These are phyloP conservation scores for Hydropotes inermis DNA, from an alignment of 2,113 vertebrate species.

Conservation along the genomic window DNA sequence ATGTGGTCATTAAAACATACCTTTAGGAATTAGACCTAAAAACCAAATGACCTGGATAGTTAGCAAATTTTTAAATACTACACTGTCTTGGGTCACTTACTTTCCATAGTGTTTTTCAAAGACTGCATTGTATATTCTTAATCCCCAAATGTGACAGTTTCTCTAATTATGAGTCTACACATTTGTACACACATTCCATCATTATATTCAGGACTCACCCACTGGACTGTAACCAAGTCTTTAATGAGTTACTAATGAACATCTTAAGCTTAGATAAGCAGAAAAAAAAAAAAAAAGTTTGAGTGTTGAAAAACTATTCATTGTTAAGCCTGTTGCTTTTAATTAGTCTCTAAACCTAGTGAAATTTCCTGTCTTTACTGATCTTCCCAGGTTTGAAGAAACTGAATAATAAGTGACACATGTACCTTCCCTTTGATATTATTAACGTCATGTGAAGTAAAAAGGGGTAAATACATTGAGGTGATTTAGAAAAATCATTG, in stretches of 20 bases:
- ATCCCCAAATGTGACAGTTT: slow-evolving; percentile 61
- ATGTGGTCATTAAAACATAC: slow-evolving; percentile 62
- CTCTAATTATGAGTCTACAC: slow-evolving; percentile 56
- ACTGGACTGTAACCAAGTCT: slow-evolving; percentile 67
- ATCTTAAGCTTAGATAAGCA: slow-evolving; percentile 67
- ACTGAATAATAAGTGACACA: background rate
- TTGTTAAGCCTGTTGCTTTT: slow-evolving; percentile 52
- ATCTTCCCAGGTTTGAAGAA: slow-evolving; percentile 5
- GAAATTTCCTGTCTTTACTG: slow-evolving; percentile 27
- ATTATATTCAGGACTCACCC: slow-evolving; percentile 45
- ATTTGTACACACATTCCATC: slow-evolving; percentile 43
- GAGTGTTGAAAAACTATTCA: slow-evolving; percentile 62
- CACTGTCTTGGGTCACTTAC: slow-evolving; percentile 52
- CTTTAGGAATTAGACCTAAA: slow-evolving; percentile 49
- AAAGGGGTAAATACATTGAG: background rate
- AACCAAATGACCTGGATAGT: slow-evolving; percentile 37
- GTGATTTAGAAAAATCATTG: background rate
- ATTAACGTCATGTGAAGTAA: slow-evolving; percentile 3
- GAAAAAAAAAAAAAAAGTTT: background rate
- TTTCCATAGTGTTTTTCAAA: slow-evolving; percentile 45
- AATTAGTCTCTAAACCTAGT: slow-evolving; percentile 53
- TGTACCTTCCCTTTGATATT: background rate
- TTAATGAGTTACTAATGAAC: slow-evolving; percentile 72
- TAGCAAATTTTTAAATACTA: slow-evolving; percentile 49
- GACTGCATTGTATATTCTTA: slow-evolving; percentile 53